These are phyloP conservation scores for Phengaris arion DNA, from an alignment of 2,888 invertebrate genomes.

Conservation along the genomic window DNA sequence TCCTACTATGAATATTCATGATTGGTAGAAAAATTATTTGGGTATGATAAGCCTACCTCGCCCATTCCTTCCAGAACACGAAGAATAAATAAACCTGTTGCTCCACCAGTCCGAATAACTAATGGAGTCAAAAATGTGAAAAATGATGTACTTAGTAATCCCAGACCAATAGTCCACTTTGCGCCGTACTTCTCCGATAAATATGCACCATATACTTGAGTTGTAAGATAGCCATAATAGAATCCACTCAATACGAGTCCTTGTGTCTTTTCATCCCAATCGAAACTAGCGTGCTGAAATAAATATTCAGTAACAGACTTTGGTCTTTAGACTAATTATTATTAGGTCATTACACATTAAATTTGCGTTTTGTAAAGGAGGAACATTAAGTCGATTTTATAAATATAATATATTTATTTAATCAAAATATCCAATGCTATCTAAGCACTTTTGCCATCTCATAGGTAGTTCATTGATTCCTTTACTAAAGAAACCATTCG, in stretches of 20 bases:
- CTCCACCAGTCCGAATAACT: slow-evolving; percentile 70
- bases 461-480: too few species aligned
- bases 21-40: too few species aligned
- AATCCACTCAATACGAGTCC: slow-evolving; percentile 85
- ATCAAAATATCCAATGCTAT: too few species aligned
- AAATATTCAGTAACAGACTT: neutral
- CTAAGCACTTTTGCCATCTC: too few species aligned
- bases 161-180: slow-evolving; percentile 85
- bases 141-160: slow-evolving; percentile 85
- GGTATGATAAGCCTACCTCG: slow-evolving; percentile 59
- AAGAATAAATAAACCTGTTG: slow-evolving; percentile 63
- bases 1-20: too few species aligned
- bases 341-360: too few species aligned
- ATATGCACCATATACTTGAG: slow-evolving; percentile 87
- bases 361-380: too few species aligned
- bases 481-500: too few species aligned
- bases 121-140: slow-evolving; percentile 86
- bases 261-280: slow-evolving; percentile 81
- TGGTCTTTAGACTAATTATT: too few species aligned
- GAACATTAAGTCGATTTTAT: too few species aligned
- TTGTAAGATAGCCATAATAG: slow-evolving; percentile 87
- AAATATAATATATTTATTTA: too few species aligned
- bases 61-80: slow-evolving; percentile 83
- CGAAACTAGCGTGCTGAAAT: slow-evolving; percentile 48
- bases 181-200: slow-evolving; percentile 87